phyloP scores from a whole-genome alignment of 2,113 vertebrate species.

The Oncorhynchus kisutch region DNA sequence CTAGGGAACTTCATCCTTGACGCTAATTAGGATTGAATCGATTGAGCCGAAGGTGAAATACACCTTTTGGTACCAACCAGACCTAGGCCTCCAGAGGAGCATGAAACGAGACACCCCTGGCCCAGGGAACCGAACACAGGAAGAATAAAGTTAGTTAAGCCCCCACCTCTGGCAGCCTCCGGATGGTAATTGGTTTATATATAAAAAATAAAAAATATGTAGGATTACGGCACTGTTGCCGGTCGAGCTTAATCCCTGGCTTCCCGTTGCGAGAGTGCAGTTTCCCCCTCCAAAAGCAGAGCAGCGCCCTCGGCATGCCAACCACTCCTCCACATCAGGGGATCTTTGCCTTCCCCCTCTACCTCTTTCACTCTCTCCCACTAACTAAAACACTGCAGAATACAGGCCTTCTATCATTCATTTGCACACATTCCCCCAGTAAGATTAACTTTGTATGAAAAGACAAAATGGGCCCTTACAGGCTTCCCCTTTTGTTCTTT shows the following conservation, averaged over 20 bases:
- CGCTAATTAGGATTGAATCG: not conserved
- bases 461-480: not conserved
- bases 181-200: conserved; percentile 3
- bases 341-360: not conserved
- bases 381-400: not conserved
- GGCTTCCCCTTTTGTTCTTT: not conserved
- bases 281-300: not conserved
- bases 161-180: not conserved
- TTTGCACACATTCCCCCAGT: conserved; percentile 4
- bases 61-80: not conserved
- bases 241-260: not conserved
- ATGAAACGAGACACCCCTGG: not conserved
- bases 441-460: conserved; percentile 9
- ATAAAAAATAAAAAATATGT: not conserved
- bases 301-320: not conserved
- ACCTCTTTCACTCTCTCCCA: not conserved
- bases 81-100: not conserved
- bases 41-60: not conserved
- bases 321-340: not conserved
- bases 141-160: not conserved
- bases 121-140: not conserved
- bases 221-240: conserved; percentile 15
- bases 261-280: not conserved
- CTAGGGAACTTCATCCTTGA: not conserved
- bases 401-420: conserved; percentile 4